A percentile compares a stretch with the other conserved stretches of the same genome.
phyloP scores from a whole-genome alignment of 2,113 vertebrate genomes.

The Miniopterus natalensis region DNA sequence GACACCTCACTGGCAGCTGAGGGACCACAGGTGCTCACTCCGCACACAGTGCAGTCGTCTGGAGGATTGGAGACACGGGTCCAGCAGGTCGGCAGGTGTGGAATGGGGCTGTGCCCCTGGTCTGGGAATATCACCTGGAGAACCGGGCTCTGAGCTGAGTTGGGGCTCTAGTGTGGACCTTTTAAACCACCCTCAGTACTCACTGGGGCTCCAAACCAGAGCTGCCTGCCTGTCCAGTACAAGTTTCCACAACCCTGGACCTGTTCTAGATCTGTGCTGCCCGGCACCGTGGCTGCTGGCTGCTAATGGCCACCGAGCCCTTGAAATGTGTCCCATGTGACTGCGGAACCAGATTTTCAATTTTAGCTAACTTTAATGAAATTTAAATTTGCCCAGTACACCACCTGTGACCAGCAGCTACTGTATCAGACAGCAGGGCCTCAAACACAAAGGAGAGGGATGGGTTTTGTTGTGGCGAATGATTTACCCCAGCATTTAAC shows the following conservation, averaged over 20 bases:
- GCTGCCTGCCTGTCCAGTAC: neutral
- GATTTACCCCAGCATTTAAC: neutral
- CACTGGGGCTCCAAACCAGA: neutral
- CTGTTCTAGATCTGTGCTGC: neutral
- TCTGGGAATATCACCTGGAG: neutral
- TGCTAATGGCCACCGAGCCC: neutral
- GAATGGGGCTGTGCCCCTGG: neutral
- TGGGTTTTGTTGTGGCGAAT: neutral
- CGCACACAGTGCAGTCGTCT: rapidly evolving
- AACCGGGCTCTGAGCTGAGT: neutral
- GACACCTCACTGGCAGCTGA: neutral
- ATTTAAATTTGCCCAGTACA: neutral
- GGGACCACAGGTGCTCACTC: neutral
- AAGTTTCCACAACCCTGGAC: neutral
- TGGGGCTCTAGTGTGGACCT: neutral
- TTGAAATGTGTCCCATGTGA: neutral
- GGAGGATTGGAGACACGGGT: neutral
- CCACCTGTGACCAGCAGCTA: neutral
- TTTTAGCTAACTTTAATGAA: neutral
- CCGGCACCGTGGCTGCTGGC: neutral
- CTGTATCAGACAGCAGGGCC: neutral
- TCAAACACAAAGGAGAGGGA: neutral
- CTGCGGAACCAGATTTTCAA: neutral
- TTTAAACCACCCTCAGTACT: neutral
- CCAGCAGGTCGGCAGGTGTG: neutral